phyloP scores from a whole-genome alignment of 2,797 vertebrate species.

The Sebastes iracundus region DNA sequence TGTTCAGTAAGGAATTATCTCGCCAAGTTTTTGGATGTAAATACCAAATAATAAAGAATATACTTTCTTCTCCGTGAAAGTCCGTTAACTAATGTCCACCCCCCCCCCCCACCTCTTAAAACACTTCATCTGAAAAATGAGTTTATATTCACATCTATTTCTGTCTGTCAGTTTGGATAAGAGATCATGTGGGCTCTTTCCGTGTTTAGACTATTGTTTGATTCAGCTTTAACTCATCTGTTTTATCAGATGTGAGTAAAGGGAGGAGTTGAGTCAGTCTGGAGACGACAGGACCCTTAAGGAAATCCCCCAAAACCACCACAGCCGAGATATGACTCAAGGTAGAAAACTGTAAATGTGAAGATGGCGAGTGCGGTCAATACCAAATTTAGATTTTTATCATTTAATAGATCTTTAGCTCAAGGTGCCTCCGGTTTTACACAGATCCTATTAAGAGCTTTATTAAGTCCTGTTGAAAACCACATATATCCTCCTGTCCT shows the following conservation, averaged over 20 bases:
- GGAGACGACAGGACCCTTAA: background rate
- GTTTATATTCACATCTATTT: background rate
- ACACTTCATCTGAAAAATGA: background rate
- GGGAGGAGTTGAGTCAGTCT: slow-evolving; percentile 4
- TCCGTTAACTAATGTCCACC: background rate
- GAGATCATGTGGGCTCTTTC: background rate
- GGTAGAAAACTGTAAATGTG: background rate
- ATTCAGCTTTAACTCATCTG: background rate
- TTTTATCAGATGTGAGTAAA: slow-evolving; percentile 19
- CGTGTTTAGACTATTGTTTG: slow-evolving; percentile 13
- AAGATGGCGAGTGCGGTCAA: background rate
- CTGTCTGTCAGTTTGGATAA: background rate
- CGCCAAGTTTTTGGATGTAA: slow-evolving; percentile 26
- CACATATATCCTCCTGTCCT: background rate
- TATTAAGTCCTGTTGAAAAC: background rate
- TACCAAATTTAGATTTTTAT: background rate
- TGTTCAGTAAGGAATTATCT: background rate
- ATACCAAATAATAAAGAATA: slow-evolving; percentile 52
- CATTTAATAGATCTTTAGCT: background rate
- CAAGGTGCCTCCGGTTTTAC: background rate
- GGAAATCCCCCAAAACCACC: background rate
- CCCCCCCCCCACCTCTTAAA: background rate
- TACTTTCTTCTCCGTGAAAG: slow-evolving; percentile 23
- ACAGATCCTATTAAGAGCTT: background rate
- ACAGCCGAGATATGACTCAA: background rate